Percentiles rank a stretch among this genome's conserved stretches.
Evolutionary conservation across 2,888 invertebrate genomes (phyloP).

Genomic region (Cataglyphis altisquamis): DNA sequence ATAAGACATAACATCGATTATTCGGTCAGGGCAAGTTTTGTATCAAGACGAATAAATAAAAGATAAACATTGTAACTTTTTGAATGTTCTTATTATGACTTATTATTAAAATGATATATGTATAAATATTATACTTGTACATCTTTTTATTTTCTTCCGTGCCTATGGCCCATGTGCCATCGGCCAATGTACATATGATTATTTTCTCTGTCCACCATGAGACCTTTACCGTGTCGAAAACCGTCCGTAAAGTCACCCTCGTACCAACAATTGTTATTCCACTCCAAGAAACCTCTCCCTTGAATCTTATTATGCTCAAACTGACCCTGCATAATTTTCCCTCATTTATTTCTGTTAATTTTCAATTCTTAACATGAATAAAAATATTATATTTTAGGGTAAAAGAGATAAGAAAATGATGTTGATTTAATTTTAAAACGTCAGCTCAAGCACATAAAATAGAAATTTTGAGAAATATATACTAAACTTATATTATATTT

Average conservation of each 20-base stretch:
- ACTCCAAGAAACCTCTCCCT: conserved; percentile 87
- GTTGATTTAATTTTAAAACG: not conserved
- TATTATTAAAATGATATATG: not conserved
- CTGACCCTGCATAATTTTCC: conserved; percentile 86
- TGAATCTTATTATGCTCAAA: conserved; percentile 88
- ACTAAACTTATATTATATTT: not conserved
- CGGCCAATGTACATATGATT: conserved; percentile 83
- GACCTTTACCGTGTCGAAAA: conserved; percentile 86
- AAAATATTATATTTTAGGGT: not conserved
- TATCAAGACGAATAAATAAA: not conserved
- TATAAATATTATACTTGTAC: not conserved
- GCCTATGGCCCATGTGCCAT: conserved; percentile 85
- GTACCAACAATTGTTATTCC: conserved; percentile 88
- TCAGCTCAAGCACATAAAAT: not conserved
- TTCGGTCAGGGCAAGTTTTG: not conserved
- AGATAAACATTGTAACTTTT: not conserved
- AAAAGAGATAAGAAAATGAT: not conserved
- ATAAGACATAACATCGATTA: not conserved
- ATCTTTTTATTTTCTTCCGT: conserved; percentile 84
- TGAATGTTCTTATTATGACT: not conserved
- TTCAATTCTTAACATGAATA: not conserved
- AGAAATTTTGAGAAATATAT: not conserved
- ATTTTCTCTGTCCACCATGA: conserved; percentile 71
- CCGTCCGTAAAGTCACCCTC: conserved; percentile 88
- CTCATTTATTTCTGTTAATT: not conserved